Evolutionary conservation across 1,140 invertebrate genomes (phyloP), one percentile per base, ranked within the genome.

Genomic region (Leptopilina boulardi): DNA sequence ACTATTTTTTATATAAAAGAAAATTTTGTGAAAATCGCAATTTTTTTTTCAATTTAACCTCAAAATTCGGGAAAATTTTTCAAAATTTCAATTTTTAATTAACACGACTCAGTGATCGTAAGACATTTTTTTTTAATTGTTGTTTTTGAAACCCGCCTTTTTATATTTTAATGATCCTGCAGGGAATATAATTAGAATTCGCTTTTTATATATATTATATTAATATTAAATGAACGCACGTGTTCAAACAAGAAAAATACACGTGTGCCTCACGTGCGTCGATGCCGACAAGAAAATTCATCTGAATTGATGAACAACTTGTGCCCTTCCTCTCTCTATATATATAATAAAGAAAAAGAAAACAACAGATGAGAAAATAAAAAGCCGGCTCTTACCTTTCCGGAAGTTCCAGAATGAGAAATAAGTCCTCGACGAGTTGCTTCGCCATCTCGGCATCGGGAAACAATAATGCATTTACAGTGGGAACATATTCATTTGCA

Each of bases 371-470:
- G 59, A 66, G 59, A 66, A 66, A 66, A 66, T 66, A 66, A 66
- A 30, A 66, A 66, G 26, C 59, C 59, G 59, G 59, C 59, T n/a
- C n/a, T 66, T 30, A 66, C 59, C 59, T 66, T 66, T 66, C 15
- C 59, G 59, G 59, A 66, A 66, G 59, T 66, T 66, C 59, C 59
- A 66, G 59, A 66, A 66, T 0, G 59, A 66, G 59, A 66, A 66
- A 13, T 66, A 66, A 30, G 59, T n/a, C 59, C 26, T 66, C 8
- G 59, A 66, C 59, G 59, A 6, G 59, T 66, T 66, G 59, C 23
- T 66, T 66, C 59, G 59, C 26, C 59, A 66, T 66, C 59, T 30
- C 23, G 59, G 59, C 59, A 66, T 66, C 59, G 59, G 59, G 23
- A 66, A 66, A 30, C 59, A 66, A n/a, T n/a, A n/a, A 66, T 66